Evolutionary conservation across 2,888 invertebrate genomes (phyloP).

Genomic region (Zygogramma bicolorata): DNA sequence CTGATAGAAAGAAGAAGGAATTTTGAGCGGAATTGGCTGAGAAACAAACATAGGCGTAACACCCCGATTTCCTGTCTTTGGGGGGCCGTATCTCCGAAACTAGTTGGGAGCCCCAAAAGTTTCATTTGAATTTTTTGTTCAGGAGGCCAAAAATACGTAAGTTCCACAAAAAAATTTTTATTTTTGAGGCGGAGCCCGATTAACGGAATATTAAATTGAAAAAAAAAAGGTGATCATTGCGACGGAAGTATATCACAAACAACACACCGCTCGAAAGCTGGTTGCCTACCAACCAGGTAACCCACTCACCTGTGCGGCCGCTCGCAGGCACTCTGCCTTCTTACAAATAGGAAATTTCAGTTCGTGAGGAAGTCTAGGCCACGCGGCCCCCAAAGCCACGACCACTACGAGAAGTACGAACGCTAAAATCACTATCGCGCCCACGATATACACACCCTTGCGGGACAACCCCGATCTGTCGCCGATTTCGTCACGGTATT

Average conservation of each 20-base stretch:
- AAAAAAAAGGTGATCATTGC: no score
- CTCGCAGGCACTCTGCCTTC: constrained; percentile 67
- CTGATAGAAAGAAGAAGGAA: no score
- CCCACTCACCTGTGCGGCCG: constrained; percentile 66
- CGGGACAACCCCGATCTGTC: constrained; percentile 55
- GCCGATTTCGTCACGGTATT: constrained; percentile 49
- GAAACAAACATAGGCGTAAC: no score
- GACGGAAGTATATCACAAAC: not conserved
- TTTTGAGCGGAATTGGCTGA: no score
- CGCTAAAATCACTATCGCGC: constrained; percentile 56
- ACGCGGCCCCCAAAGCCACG: constrained; percentile 64
- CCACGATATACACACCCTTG: constrained; percentile 51
- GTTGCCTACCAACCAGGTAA: not conserved
- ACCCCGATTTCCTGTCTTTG: no score
- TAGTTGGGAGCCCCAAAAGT: no score
- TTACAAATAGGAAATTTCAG: constrained; percentile 64
- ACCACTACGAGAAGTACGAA: constrained; percentile 66
- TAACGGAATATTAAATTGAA: no score
- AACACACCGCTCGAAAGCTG: not conserved
- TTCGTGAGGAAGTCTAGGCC: constrained; percentile 65
- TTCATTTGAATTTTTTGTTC: no score
- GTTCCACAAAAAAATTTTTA: no score
- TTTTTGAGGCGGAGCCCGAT: no score
- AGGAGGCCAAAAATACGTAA: no score
- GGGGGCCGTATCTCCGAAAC: no score